Evolutionary conservation across 2,888 invertebrate species (phyloP), one percentile per base, ranked within the genome.

Genomic region (Dasypolia templi): DNA sequence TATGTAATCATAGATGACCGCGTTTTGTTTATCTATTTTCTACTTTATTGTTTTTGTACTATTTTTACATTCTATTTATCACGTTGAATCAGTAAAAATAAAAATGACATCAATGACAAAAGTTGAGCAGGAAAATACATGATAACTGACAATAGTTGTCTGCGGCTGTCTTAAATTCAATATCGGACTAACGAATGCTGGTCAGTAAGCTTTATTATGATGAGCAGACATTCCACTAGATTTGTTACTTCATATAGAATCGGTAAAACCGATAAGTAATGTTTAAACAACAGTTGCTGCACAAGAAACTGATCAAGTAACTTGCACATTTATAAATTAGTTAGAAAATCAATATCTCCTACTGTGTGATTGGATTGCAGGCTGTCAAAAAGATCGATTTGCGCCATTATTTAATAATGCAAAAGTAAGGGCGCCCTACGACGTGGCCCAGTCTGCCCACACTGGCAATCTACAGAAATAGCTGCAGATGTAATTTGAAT

Each of bases 401-500:
- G 77, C 71, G 76, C 80, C 74, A 83, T 84, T 64, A 84, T 84
- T 88, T 84, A 86, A 78, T 89, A 86, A 87, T 85, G 84, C 88
- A 83, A 82, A 83, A 75, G 76, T 65, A 84, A n/a, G 78, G 79
- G 74, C 73, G 69, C 80, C 58, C 61, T 70, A 73, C 67, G 53
- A 74, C 65, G 61, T 74, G 49, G 71, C 70, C 61, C 70, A 68
- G 76, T 75, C 77, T 49, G 74, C 76, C 84, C 74, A 87, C 84
- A 84, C 73, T 76, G 72, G 76, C 75, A 85, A 81, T 82, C 72
- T 63, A 83, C 85, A 86, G 85, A 86, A 87, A 85, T 85, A 81
- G 70, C 79, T 85, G 81, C 87, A 85, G 81, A 85, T 86, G 89
- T 90, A 89, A 91, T 91, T 91, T 90, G 89, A 91, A 91, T 90